Conservation (phyloP, 1,140 invertebrate genomes). For the Cataglyphis hispanica region DNA sequence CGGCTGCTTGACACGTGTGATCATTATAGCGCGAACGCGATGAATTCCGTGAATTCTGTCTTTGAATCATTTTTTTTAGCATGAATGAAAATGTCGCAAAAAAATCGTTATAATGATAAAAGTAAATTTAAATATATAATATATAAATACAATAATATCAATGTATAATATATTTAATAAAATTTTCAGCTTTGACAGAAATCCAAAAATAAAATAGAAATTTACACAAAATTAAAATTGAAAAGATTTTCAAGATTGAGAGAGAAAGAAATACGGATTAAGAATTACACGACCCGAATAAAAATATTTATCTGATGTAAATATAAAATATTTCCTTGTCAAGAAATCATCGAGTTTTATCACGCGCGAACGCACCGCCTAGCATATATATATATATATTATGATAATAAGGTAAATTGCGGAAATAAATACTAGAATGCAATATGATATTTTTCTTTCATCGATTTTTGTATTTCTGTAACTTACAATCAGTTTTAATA, state of each 20-base stretch:
- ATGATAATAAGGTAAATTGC: neutral
- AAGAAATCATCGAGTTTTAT: neutral
- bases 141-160: neutral
- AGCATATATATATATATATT: neutral
- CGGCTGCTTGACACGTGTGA: conserved; percentile 74
- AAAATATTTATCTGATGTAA: neutral
- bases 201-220: neutral
- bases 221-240: neutral
- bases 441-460: too few species aligned
- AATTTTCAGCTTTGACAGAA: neutral
- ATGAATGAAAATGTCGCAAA: conserved; percentile 20
- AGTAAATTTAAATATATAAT: neutral
- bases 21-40: conserved; percentile 51
- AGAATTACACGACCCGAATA: neutral
- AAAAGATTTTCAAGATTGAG: neutral
- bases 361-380: too few species aligned
- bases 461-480: too few species aligned
- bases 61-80: conserved; percentile 64
- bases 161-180: neutral
- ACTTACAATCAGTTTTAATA: too few species aligned
- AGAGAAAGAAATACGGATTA: neutral
- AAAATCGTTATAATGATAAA: neutral
- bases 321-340: conserved; percentile 15
- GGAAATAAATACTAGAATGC: neutral
- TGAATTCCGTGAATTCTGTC: conserved; percentile 76